Conservation (phyloP, 2,113 vertebrate genomes). For the Nannospalax galili region DNA sequence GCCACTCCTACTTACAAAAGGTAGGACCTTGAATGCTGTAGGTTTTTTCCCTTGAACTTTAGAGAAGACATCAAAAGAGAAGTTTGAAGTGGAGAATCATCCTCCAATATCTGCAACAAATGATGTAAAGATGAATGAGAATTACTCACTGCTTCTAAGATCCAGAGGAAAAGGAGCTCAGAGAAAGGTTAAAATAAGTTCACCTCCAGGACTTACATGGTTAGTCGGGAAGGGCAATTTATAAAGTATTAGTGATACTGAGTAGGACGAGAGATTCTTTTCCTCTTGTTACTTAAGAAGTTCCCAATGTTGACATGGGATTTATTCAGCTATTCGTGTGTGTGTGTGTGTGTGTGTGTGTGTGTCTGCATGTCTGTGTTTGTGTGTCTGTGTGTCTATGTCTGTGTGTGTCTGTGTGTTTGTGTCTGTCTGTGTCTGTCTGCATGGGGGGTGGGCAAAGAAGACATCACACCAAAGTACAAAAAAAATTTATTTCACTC, state of each 20-base stretch:
- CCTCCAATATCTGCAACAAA: not conserved
- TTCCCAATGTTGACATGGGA: not conserved
- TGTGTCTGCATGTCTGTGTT: too few species aligned
- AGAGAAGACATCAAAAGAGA: not conserved
- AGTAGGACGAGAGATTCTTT: not conserved
- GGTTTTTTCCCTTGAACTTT: not conserved
- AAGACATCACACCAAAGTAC: not conserved
- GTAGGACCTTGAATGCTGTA: not conserved
- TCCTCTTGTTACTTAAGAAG: not conserved
- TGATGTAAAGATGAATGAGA: not conserved
- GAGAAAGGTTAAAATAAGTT: not conserved
- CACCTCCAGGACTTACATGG: not conserved
- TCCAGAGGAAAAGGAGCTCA: not conserved
- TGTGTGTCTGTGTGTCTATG: too few species aligned
- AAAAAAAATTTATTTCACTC: not conserved
- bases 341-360: too few species aligned
- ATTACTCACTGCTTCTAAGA: not conserved
- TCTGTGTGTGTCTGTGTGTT: too few species aligned
- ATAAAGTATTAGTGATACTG: not conserved
- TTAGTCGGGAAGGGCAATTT: not conserved
- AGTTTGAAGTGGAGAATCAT: not conserved
- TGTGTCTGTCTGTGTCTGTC: too few species aligned
- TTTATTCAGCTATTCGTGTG: too few species aligned
- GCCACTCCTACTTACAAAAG: not conserved
- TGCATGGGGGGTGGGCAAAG: not conserved